phyloP scores from a whole-genome alignment of 2,113 vertebrate species.

The Cygnus atratus region DNA sequence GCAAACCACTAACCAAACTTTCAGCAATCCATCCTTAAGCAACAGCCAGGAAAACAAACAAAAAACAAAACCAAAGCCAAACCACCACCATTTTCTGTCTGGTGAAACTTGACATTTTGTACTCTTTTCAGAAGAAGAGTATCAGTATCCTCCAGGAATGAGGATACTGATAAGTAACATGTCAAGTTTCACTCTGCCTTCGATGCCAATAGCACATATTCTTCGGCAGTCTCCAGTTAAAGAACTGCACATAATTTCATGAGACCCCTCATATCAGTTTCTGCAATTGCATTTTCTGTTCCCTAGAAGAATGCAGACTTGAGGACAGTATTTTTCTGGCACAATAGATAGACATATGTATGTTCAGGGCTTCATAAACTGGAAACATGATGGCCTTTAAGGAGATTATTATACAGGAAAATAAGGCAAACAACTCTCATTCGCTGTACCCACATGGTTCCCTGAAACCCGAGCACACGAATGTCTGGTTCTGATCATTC shows the following conservation, averaged over 20 bases:
- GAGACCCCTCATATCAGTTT: background rate
- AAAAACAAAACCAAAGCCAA: background rate
- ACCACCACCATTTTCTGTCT: background rate
- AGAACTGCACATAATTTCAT: background rate
- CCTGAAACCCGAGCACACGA: background rate
- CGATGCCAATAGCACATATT: background rate
- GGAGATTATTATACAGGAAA: background rate
- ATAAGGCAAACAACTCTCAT: background rate
- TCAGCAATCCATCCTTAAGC: background rate
- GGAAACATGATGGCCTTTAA: background rate
- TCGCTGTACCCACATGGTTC: background rate
- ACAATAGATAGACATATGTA: background rate
- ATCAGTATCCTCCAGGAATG: background rate
- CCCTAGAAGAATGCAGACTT: background rate
- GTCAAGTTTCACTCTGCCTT: background rate
- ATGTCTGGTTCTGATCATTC: background rate
- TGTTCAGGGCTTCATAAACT: background rate
- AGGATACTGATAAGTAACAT: background rate
- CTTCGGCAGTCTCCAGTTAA: background rate
- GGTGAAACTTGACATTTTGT: background rate
- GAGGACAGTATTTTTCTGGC: background rate
- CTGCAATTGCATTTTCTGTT: background rate
- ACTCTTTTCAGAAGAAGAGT: background rate
- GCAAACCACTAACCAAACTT: background rate
- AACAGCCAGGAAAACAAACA: background rate